These are phyloP conservation scores for Chiloscyllium punctatum DNA, from an alignment of 2,797 vertebrate species.

Conservation along the genomic window DNA sequence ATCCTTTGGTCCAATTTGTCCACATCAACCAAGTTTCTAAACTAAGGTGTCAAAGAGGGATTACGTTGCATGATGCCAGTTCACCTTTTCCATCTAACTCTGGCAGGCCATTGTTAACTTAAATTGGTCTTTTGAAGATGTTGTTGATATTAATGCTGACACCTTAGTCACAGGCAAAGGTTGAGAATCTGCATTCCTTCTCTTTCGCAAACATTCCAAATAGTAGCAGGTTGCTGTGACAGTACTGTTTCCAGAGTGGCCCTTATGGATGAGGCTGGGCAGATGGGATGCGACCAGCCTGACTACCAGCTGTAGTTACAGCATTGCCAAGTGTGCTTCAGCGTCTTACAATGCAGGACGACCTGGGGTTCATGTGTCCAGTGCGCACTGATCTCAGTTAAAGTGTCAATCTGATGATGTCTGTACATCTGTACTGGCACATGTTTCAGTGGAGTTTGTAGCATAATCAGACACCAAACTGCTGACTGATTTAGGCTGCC, in stretches of 20 bases:
- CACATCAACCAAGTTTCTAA: too few species aligned
- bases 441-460: neutral
- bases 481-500: neutral
- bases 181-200: neutral
- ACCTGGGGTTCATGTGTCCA: neutral
- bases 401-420: neutral
- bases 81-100: neutral
- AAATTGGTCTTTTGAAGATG: neutral
- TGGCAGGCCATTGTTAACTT: neutral
- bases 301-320: neutral
- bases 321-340: neutral
- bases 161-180: neutral
- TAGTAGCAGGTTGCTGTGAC: neutral
- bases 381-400: neutral
- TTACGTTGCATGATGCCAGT: too few species aligned
- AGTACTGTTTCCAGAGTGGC: neutral
- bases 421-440: neutral
- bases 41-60: neutral
- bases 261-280: neutral
- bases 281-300: neutral
- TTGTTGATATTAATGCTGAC: neutral
- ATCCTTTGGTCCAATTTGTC: too few species aligned
- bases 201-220: neutral
- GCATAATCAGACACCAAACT: neutral
- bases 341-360: neutral